Evolutionary conservation across 2,888 invertebrate genomes (phyloP).

Genomic region (Leuctra nigra): DNA sequence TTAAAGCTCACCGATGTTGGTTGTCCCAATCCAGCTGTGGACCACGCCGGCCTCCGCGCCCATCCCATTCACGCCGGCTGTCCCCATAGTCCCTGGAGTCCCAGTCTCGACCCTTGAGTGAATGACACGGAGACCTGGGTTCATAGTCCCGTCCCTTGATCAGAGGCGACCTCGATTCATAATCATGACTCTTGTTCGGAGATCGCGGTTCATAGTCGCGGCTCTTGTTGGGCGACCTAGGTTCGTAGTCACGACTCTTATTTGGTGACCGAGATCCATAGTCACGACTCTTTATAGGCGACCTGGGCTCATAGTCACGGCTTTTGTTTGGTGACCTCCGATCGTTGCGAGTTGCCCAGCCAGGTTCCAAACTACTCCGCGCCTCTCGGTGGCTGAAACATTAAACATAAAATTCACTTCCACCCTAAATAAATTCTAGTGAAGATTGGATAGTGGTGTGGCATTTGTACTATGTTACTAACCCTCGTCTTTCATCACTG

Average conservation of each 20-base stretch:
- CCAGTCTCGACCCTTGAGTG: constrained; percentile 29
- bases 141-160: too few relatives aligned
- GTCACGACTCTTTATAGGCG: too few relatives aligned
- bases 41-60: constrained; percentile 27
- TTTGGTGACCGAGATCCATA: too few relatives aligned
- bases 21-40: constrained; percentile 26
- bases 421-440: not conserved
- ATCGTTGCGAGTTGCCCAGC: constrained; percentile 23
- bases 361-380: constrained; percentile 24
- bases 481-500: constrained; percentile 26
- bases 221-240: too few relatives aligned
- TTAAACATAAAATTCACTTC: not conserved
- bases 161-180: too few relatives aligned
- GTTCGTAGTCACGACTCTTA: too few relatives aligned
- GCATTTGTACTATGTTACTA: too few relatives aligned
- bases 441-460: too few relatives aligned
- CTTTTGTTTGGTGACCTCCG: too few relatives aligned
- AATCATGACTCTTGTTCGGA: too few relatives aligned
- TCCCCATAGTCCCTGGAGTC: constrained; percentile 29
- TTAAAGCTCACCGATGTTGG: constrained; percentile 16
- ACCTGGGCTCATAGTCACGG: too few relatives aligned
- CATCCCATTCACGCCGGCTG: constrained; percentile 30
- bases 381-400: constrained; percentile 23
- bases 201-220: too few relatives aligned
- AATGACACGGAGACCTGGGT: constrained; percentile 18